A percentile compares a stretch with the other conserved stretches of the same genome.
phyloP scores from a whole-genome alignment of 1,140 invertebrate genomes.

The Phortica variegata region DNA sequence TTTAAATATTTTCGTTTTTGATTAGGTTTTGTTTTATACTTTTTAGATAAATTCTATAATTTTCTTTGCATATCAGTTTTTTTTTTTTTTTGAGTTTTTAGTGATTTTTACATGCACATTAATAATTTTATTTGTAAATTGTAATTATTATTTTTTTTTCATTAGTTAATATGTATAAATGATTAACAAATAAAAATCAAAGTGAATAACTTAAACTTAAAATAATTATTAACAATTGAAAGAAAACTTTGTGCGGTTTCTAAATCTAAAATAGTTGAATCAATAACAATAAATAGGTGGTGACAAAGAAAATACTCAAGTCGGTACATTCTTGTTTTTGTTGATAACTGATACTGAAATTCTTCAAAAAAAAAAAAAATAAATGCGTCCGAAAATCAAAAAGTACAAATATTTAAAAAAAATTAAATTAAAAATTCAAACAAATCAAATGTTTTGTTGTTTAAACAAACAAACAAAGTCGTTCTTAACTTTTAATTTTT shows the following conservation, averaged over 20 bases:
- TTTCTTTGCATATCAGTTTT: constrained; percentile 37
- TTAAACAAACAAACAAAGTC: too few species aligned
- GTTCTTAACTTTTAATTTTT: constrained; percentile 20
- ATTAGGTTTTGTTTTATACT: neutral
- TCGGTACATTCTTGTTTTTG: too few species aligned
- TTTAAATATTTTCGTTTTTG: neutral
- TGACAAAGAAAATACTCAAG: too few species aligned
- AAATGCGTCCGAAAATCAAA: constrained; percentile 1
- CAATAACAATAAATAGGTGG: too few species aligned
- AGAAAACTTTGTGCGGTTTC: too few species aligned
- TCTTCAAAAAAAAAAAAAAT: too few species aligned
- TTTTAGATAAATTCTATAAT: constrained; percentile 45
- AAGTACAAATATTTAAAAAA: constrained; percentile 8
- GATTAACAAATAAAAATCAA: constrained; percentile 15
- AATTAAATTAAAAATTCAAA: constrained; percentile 18
- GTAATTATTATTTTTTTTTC: neutral
- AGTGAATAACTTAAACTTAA: constrained; percentile 20
- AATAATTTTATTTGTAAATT: constrained; percentile 23
- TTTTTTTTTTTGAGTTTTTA: constrained; percentile 14
- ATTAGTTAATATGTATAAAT: constrained; percentile 1
- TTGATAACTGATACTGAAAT: too few species aligned
- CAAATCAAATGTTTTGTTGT: too few species aligned
- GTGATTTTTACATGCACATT: constrained; percentile 49
- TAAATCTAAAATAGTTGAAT: too few species aligned
- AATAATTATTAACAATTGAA: constrained; percentile 1